Percentiles rank a stretch among this genome's conserved stretches.
These are phyloP conservation scores for Listronotus bonariensis DNA, from an alignment of 1,140 invertebrate genomes.

Conservation along the genomic window DNA sequence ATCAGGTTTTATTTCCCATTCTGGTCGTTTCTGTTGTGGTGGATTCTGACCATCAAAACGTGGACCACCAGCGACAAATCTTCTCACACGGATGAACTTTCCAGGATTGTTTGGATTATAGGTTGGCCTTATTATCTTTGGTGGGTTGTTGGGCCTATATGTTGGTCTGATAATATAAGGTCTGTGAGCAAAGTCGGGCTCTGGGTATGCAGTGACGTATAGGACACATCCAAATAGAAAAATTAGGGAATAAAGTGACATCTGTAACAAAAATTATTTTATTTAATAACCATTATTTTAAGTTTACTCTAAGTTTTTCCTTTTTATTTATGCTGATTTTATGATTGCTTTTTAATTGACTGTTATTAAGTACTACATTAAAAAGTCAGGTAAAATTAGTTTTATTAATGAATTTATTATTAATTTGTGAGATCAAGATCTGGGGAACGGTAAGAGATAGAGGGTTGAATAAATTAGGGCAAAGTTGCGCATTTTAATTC, in stretches of 20 bases:
- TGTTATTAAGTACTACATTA: too few relatives aligned
- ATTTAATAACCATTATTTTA: too few relatives aligned
- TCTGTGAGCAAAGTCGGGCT: background rate
- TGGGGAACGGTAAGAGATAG: too few relatives aligned
- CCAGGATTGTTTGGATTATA: conserved; percentile 13
- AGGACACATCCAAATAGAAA: background rate
- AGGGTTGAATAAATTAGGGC: too few relatives aligned
- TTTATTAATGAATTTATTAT: too few relatives aligned
- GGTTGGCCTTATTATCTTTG: conserved; percentile 5
- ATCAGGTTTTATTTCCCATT: conserved; percentile 36
- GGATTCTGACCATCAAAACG: background rate
- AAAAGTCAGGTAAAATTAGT: too few relatives aligned
- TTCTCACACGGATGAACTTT: conserved; percentile 18
- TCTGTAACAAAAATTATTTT: conserved; percentile 4
- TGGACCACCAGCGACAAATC: conserved; percentile 3
- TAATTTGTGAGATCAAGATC: too few relatives aligned
- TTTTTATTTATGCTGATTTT: too few relatives aligned
- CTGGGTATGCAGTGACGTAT: background rate
- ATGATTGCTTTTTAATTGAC: too few relatives aligned
- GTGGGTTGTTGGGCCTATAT: conserved; percentile 6
- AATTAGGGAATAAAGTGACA: background rate
- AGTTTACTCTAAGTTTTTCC: too few relatives aligned
- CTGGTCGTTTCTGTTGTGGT: background rate
- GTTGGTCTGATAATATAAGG: conserved; percentile 1
- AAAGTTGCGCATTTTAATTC: too few relatives aligned